These are phyloP conservation scores for Gallinago undulata DNA, from an alignment of 2,113 vertebrate species.

Conservation along the genomic window DNA sequence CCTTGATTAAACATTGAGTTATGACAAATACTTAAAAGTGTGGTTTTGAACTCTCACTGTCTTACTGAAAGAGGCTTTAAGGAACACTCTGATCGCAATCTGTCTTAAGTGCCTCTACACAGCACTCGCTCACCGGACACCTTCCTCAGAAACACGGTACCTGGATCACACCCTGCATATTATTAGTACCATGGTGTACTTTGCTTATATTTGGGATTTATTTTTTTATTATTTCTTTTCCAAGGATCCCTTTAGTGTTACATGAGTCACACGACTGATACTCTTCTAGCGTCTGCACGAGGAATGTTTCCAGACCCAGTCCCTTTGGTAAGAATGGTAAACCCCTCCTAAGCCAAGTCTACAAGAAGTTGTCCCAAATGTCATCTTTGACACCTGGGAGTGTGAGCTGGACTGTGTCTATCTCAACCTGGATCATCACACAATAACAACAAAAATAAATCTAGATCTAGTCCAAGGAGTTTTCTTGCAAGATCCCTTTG, in stretches of 20 bases:
- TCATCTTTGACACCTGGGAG: neutral
- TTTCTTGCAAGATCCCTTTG: neutral
- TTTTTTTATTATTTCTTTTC: neutral
- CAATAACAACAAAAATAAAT: neutral
- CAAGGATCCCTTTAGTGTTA: neutral
- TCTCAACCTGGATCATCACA: neutral
- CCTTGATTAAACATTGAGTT: neutral
- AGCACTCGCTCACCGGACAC: neutral
- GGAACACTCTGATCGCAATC: neutral
- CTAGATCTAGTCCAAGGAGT: neutral
- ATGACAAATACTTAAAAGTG: neutral
- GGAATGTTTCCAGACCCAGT: neutral
- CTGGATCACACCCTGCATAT: neutral
- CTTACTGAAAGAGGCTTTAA: neutral
- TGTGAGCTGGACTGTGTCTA: neutral
- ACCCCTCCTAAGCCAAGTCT: neutral
- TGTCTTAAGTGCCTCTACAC: neutral
- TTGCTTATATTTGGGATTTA: neutral
- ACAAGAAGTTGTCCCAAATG: neutral
- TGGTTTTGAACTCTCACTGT: neutral
- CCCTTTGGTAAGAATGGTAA: neutral
- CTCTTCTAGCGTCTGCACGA: neutral
- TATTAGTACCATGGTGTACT: neutral
- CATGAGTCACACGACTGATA: neutral
- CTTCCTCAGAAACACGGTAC: rapidly evolving